Evolutionary conservation across 2,888 invertebrate species (phyloP).

Genomic region (Lycaena phlaeas): DNA sequence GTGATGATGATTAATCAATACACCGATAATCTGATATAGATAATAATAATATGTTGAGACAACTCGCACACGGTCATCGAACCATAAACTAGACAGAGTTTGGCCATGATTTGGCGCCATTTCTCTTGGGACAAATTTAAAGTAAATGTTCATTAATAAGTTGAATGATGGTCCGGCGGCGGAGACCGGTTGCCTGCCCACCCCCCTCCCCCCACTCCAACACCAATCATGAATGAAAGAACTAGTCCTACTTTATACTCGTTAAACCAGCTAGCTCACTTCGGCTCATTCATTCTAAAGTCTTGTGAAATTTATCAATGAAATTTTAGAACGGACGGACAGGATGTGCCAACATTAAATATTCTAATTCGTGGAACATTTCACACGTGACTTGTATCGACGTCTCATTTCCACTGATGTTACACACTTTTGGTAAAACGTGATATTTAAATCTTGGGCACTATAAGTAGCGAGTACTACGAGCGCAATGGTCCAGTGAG

Average conservation of each 20-base stretch:
- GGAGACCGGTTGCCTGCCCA: slow-evolving; percentile 21
- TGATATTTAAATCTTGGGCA: no score
- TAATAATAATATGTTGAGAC: no score
- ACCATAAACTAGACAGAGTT: no score
- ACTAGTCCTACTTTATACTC: slow-evolving; percentile 15
- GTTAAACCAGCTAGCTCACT: slow-evolving; percentile 8
- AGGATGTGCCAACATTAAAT: slow-evolving; percentile 5
- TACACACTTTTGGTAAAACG: no score
- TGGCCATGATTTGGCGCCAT: no score
- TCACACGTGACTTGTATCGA: not conserved
- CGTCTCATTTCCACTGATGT: no score
- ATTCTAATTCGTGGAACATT: not conserved
- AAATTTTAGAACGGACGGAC: not conserved
- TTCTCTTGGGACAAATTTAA: not conserved
- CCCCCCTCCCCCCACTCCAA: slow-evolving; percentile 11
- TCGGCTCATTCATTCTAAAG: not conserved
- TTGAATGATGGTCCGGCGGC: slow-evolving; percentile 31
- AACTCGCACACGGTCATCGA: no score
- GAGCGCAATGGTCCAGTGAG: no score
- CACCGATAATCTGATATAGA: no score
- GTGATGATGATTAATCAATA: no score
- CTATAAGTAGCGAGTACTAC: no score
- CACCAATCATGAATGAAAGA: slow-evolving; percentile 28
- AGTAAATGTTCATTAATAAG: slow-evolving; percentile 24
- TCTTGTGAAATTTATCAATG: slow-evolving; percentile 3